Percentiles rank a stretch among this genome's conserved stretches.
phyloP scores from a whole-genome alignment of 2,888 invertebrate genomes.

The Emmelina monodactyla region DNA sequence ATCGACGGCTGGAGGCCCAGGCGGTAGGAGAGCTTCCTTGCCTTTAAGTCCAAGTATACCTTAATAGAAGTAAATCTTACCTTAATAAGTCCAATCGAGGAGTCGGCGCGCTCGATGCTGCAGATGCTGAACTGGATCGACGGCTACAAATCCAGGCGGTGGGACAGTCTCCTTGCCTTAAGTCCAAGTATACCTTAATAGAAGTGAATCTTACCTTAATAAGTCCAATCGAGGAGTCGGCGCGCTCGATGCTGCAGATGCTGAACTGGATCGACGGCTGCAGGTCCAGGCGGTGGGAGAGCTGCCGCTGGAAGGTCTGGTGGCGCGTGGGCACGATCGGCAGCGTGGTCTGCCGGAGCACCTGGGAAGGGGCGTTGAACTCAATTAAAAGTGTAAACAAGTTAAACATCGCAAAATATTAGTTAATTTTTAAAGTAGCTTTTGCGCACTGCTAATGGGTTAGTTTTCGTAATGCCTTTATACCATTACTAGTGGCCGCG shows the following conservation, averaged over 20 bases:
- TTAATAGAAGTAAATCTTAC: too few relatives aligned
- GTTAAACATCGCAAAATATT: too few relatives aligned
- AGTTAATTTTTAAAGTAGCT: too few relatives aligned
- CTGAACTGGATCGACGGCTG: constrained; percentile 80
- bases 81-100: constrained; percentile 75
- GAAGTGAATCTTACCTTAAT: constrained; percentile 73
- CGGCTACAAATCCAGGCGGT: constrained; percentile 79
- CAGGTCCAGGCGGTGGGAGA: constrained; percentile 79
- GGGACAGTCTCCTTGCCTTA: too few relatives aligned
- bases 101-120: constrained; percentile 73
- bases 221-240: constrained; percentile 74
- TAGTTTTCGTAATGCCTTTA: too few relatives aligned
- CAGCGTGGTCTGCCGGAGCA: constrained; percentile 81
- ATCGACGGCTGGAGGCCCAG: constrained; percentile 79
- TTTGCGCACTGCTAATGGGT: too few relatives aligned
- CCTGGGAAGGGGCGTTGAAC: too few relatives aligned
- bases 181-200: too few relatives aligned
- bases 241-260: constrained; percentile 75
- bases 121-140: constrained; percentile 83
- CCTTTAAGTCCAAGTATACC: too few relatives aligned
- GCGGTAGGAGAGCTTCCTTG: constrained; percentile 82
- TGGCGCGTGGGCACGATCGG: constrained; percentile 84
- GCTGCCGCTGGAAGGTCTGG: constrained; percentile 82
- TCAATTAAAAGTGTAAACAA: too few relatives aligned
- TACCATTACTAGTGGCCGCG: too few relatives aligned